Base-by-base conservation (phyloP, 2,797 vertebrate species). In the Tragelaphus oryx region DNA sequence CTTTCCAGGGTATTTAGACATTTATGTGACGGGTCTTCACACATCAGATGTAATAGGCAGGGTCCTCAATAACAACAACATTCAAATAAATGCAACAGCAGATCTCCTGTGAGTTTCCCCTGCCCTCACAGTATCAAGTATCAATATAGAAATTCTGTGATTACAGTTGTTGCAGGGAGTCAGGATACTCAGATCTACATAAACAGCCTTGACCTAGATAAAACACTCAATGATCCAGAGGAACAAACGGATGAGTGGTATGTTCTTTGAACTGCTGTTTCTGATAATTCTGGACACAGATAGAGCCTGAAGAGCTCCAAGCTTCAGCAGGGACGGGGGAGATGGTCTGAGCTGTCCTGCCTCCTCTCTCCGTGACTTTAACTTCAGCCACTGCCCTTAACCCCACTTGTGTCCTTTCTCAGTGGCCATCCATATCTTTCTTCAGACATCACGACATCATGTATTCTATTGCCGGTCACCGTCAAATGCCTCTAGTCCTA, bases 201-300 rank as follows among this genome's bases (percentile, higher is more conserved):
- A 16, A 13, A 46, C 16, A 26, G 52, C 79, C 41, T 28, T 8
- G 60, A 46, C 48, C 81, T 20, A 14, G 30, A 12, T 24, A 20
- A 37, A 52, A 46, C 33, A 14, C 37, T 3, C 7, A 6, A 2
- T 62, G 16, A 74, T 24, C 75, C 17, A 33, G 62, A 80, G n/a
- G 85, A 46, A 59, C 0, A 13, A 17, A 22, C 18, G 0, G n/a
- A 22, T 16, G 10, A n/a, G 14, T n/a, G 14, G 37, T 2, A 0
- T 7, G 2, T 20, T 71, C 54, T 55, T 65, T 50, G 46, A 2
- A 16, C 59, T 30, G 17, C 14, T 68, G 55, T 68, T 60, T 76
- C 8, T 41, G 30, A n/a, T 33, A 26, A 57, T 50, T 86, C 59
- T 59, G 84, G 71, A 91, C 46, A n/a, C 52, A 52, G 79, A 26